Evolutionary conservation across 2,888 invertebrate species (phyloP).

Genomic region (Nomada ruficornis): DNA sequence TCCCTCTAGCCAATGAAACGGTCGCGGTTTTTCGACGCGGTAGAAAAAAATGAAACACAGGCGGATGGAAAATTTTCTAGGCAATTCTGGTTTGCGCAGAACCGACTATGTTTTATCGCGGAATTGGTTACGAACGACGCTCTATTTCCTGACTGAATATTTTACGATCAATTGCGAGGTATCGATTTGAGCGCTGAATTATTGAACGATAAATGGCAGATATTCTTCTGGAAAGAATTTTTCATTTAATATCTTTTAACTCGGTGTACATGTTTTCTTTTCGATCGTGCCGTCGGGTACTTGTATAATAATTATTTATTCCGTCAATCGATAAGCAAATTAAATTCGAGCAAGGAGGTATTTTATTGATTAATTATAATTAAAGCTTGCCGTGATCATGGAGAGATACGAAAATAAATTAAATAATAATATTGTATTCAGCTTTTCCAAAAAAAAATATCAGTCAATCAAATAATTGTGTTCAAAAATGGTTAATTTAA

Average conservation of each 20-base stretch:
- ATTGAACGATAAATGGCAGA: background rate
- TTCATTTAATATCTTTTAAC: no score
- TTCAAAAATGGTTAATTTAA: background rate
- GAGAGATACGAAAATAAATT: no score
- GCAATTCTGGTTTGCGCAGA: background rate
- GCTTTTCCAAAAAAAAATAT: no score
- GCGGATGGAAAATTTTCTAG: background rate
- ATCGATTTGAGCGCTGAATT: constrained; percentile 9
- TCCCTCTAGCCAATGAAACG: background rate
- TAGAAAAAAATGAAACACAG: background rate
- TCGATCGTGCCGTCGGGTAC: no score
- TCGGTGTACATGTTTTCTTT: no score
- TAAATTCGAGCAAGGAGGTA: no score
- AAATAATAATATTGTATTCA: no score
- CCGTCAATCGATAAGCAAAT: no score
- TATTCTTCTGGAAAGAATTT: no score
- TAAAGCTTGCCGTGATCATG: no score
- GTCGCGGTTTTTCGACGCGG: background rate
- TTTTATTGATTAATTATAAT: no score
- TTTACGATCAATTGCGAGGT: constrained; percentile 4
- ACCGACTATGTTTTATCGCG: background rate
- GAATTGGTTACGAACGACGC: background rate
- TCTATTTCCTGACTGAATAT: background rate
- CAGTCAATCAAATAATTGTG: background rate
- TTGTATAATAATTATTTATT: no score